These are phyloP conservation scores for Centruroides sculpturatus DNA, from an alignment of 1,140 invertebrate genomes.

Conservation along the genomic window DNA sequence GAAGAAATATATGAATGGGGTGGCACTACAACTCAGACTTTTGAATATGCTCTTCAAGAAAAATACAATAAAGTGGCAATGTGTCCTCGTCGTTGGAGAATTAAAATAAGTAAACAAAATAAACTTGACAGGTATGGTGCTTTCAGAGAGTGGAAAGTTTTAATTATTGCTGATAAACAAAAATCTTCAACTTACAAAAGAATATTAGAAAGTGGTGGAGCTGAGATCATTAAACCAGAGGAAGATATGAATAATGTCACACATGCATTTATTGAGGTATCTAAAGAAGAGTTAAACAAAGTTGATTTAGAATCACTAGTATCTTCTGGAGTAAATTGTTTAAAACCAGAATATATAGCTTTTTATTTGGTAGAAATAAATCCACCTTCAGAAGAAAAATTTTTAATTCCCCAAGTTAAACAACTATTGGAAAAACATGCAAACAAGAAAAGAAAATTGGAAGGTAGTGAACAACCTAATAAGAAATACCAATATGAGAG, in stretches of 20 bases:
- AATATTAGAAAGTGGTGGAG: constrained; percentile 9
- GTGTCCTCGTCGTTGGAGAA: constrained; percentile 10
- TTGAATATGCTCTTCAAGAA: not conserved
- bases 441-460: too few relatives aligned
- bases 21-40: not conserved
- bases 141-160: constrained; percentile 11
- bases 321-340: constrained; percentile 25
- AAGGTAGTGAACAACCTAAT: too few relatives aligned
- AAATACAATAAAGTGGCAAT: constrained; percentile 2
- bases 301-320: constrained; percentile 1
- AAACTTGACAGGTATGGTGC: not conserved
- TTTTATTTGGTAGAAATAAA: constrained; percentile 32
- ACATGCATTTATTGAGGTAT: constrained; percentile 7
- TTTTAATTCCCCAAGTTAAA: constrained; percentile 24
- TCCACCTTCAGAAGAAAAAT: constrained; percentile 29
- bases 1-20: constrained; percentile 15
- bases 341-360: constrained; percentile 40
- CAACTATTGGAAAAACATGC: not conserved
- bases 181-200: constrained; percentile 8
- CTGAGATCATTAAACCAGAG: constrained; percentile 1
- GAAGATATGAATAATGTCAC: not conserved
- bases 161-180: constrained; percentile 7
- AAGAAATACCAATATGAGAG: too few relatives aligned
- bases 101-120: not conserved
- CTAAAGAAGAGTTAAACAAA: not conserved